Conservation (phyloP, 2,888 invertebrate genomes). For the Apeira syringaria region DNA sequence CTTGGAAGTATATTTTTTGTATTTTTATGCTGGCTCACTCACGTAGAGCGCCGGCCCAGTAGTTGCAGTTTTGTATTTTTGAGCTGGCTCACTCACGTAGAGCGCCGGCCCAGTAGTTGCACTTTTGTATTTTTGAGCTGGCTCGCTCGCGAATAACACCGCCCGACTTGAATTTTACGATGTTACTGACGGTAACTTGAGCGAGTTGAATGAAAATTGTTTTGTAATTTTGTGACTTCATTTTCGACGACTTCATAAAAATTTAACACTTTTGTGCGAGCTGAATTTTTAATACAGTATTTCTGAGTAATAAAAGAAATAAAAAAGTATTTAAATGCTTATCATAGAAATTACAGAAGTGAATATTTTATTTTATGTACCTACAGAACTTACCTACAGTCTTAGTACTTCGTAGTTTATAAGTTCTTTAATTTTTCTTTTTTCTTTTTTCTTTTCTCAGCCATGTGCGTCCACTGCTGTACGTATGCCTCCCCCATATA, state of each 20-base stretch:
- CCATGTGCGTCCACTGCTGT: too few species aligned
- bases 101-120: constrained; percentile 9
- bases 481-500: too few species aligned
- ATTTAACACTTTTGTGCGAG: constrained; percentile 21
- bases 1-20: constrained; percentile 39
- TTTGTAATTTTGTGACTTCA: constrained; percentile 34
- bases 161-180: constrained; percentile 30
- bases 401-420: too few species aligned
- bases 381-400: too few species aligned
- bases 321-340: not conserved
- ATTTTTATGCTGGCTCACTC: constrained; percentile 17
- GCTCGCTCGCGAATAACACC: constrained; percentile 18
- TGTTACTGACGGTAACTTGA: constrained; percentile 29
- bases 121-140: constrained; percentile 14
- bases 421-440: too few species aligned
- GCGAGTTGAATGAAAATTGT: constrained; percentile 33
- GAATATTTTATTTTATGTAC: too few species aligned
- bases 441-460: too few species aligned
- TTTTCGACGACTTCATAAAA: constrained; percentile 32
- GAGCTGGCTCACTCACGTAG: constrained; percentile 20
- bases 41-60: constrained; percentile 15
- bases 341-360: too few species aligned
- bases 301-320: not conserved
- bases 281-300: constrained; percentile 18
- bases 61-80: constrained; percentile 14